phyloP scores from a whole-genome alignment of 2,113 vertebrate genomes.

The Saccopteryx bilineata region DNA sequence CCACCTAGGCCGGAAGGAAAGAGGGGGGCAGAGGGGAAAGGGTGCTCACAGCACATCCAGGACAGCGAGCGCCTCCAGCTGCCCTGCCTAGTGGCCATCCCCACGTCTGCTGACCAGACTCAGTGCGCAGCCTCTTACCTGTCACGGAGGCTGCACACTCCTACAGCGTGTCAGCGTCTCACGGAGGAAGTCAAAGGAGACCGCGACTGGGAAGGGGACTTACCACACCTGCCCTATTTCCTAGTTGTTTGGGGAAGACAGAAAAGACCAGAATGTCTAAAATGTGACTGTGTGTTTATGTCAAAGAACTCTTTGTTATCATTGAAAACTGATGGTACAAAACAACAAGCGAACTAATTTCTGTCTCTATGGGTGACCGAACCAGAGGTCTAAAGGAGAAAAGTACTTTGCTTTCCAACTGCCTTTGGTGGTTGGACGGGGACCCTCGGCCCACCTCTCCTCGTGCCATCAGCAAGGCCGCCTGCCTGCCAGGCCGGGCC shows the following conservation, averaged over 20 bases:
- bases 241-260: not conserved
- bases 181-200: not conserved
- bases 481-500: accelerated
- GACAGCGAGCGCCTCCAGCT: not conserved
- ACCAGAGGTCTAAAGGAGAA: not conserved
- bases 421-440: not conserved
- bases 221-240: accelerated
- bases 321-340: not conserved
- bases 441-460: accelerated
- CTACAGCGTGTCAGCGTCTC: accelerated
- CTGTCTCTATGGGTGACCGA: not conserved
- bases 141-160: not conserved
- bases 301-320: not conserved
- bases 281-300: not conserved
- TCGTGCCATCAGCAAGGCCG: accelerated
- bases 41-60: not conserved
- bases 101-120: not conserved
- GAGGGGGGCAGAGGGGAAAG: not conserved
- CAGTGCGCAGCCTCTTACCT: accelerated
- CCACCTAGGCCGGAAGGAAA: not conserved
- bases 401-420: not conserved
- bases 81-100: too few species aligned
- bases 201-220: not conserved
- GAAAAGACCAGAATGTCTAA: not conserved
- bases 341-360: not conserved